Conservation (phyloP, 2,888 invertebrate species). For the Drosophila meridionalis region DNA sequence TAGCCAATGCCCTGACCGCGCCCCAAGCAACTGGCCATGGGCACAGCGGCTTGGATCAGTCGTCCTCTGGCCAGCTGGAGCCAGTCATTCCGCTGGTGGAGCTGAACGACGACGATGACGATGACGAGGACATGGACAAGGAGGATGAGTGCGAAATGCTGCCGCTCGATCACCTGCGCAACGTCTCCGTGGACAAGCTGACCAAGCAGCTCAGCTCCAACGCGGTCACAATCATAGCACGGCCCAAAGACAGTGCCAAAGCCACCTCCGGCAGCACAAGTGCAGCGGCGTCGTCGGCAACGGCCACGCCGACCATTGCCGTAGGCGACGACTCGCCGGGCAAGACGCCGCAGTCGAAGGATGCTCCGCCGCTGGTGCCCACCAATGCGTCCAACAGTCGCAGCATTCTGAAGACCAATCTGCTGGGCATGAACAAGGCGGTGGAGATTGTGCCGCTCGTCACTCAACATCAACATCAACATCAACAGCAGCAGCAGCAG, state of each 20-base stretch:
- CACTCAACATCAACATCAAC: slow-evolving; percentile 33
- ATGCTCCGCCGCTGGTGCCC: slow-evolving; percentile 54
- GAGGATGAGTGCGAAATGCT: slow-evolving; percentile 19
- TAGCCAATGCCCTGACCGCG: slow-evolving; percentile 40
- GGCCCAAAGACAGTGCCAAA: slow-evolving; percentile 74
- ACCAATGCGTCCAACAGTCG: slow-evolving; percentile 74
- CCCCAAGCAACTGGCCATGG: background rate
- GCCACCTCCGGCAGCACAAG: background rate
- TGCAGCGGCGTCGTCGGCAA: slow-evolving; percentile 7
- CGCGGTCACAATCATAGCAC: slow-evolving; percentile 84
- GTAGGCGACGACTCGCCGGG: slow-evolving; percentile 19
- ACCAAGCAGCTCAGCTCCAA: slow-evolving; percentile 83
- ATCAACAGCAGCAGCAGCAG: slow-evolving; percentile 23
- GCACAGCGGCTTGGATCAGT: slow-evolving; percentile 18
- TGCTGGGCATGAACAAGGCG: slow-evolving; percentile 77
- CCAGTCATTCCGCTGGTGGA: slow-evolving; percentile 68
- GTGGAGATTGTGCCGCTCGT: slow-evolving; percentile 82
- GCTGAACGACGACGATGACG: slow-evolving; percentile 74
- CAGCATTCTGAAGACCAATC: slow-evolving; percentile 83
- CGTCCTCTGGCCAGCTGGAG: slow-evolving; percentile 12
- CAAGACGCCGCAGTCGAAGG: slow-evolving; percentile 39
- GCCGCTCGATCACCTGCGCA: slow-evolving; percentile 48
- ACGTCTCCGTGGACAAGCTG: slow-evolving; percentile 82
- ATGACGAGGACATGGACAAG: slow-evolving; percentile 41
- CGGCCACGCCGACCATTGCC: slow-evolving; percentile 48